Evolutionary conservation across 2,113 vertebrate genomes (phyloP).

Genomic region (Rhinopomastus cyanomelas): DNA sequence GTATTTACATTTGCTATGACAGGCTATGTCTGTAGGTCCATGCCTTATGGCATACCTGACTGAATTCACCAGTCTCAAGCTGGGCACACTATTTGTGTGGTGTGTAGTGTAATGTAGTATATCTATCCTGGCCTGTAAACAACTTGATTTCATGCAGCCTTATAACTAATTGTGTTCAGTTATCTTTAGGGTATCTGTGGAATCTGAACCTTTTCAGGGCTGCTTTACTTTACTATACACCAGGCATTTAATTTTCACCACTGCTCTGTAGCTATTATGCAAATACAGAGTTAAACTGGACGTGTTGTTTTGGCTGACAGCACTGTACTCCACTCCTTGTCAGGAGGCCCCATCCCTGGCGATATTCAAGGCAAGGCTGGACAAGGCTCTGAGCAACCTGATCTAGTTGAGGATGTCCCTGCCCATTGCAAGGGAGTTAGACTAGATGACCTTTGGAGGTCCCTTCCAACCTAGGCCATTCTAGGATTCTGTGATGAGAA

Average conservation of each 20-base stretch:
- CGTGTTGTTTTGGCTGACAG: neutral
- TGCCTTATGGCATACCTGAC: neutral
- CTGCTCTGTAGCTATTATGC: neutral
- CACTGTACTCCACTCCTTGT: neutral
- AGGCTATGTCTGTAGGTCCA: rapidly evolving
- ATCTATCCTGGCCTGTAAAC: neutral
- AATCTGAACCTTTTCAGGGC: neutral
- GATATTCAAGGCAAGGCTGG: too few relatives aligned
- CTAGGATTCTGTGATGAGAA: too few relatives aligned
- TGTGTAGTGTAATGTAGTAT: neutral
- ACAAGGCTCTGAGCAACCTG: too few relatives aligned
- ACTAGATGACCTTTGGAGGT: too few relatives aligned
- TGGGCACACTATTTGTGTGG: too few relatives aligned
- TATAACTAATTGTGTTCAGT: neutral
- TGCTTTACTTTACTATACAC: neutral
- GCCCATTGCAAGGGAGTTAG: too few relatives aligned
- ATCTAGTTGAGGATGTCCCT: too few relatives aligned
- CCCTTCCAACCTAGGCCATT: too few relatives aligned
- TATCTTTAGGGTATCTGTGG: neutral
- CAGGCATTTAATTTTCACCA: neutral
- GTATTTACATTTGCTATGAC: neutral
- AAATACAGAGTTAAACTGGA: neutral
- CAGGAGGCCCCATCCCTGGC: neutral
- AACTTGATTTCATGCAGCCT: neutral
- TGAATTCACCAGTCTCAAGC: neutral